Base-by-base conservation (phyloP, 2,797 vertebrate genomes). In the Karalla daura region DNA sequence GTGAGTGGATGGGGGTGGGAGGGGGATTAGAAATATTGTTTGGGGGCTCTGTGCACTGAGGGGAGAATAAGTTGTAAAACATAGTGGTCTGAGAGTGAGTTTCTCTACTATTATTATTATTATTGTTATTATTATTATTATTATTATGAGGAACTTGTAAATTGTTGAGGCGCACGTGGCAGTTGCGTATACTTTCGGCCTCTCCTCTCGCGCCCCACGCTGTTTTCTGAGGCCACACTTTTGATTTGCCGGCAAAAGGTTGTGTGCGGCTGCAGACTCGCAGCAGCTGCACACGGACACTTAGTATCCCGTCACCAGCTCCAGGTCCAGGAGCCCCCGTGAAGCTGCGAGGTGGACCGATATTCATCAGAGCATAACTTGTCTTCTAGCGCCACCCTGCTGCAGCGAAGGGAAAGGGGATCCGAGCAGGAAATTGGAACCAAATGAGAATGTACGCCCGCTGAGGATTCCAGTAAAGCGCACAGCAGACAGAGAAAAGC, bases 381-480 rank as follows among this genome's bases (percentile, higher is more conserved):
- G 83, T 81, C 20, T 74, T 88, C 43, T 76, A 80, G 87, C 88
- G 89, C 90, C 90, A 88, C 82, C 87, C 70, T 76, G 63, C 78
- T 81, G 51, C 59, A 2, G 43, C n/a, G n/a, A n/a, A n/a, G 5
- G 47, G 13, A 35, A 30, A 13, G 6, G 58, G 3, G 5, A 30
- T 21, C 52, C n/a, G 21, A 63, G 32, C 40, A 50, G 13, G 56
- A 70, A 76, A 78, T 63, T 65, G 49, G 76, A 82, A 81, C 63
- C 71, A 73, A 67, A 77, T 73, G 56, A 70, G 66, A 70, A 68
- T 58, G 46, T 70, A 41, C 30, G 60, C 14, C 35, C 54, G 25
- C 14, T 21, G 51, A 59, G 41, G 5, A n/a, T 69, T 73, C 41
- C 50, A 30, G 17, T 47, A n/a, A 67, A 41, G 45, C 40, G 21